Percentiles rank a stretch among this genome's conserved stretches.
phyloP scores from a whole-genome alignment of 2,797 vertebrate species.

The Myotis myotis region DNA sequence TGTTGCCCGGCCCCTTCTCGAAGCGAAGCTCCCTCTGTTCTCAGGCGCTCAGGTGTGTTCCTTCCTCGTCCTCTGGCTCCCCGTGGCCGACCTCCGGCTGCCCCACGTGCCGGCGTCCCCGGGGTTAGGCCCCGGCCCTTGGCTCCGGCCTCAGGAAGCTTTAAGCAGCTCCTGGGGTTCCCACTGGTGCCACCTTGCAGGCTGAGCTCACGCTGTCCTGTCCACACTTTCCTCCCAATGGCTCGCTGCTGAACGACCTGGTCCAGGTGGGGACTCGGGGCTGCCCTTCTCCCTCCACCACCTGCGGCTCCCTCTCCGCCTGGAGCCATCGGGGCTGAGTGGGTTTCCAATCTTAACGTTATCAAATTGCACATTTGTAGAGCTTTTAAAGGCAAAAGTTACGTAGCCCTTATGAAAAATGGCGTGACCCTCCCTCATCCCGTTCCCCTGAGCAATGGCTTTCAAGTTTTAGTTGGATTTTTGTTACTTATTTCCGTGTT shows the following conservation, averaged over 20 bases:
- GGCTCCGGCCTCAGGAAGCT: neutral
- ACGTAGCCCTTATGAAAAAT: neutral
- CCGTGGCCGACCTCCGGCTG: neutral
- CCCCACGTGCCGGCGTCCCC: rapidly evolving
- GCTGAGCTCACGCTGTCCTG: rapidly evolving
- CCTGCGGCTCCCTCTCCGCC: neutral
- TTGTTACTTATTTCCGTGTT: neutral
- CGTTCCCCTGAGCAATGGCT: neutral
- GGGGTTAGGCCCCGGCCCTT: neutral
- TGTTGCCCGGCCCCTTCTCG: rapidly evolving
- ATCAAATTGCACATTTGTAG: neutral
- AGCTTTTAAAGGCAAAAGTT: neutral
- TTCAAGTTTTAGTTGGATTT: neutral
- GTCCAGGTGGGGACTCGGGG: rapidly evolving
- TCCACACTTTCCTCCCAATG: neutral
- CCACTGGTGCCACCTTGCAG: no score
- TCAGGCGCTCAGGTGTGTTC: neutral
- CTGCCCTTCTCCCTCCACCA: rapidly evolving
- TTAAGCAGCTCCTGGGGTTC: neutral
- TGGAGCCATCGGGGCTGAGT: rapidly evolving
- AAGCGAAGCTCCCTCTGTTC: neutral
- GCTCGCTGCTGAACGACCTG: rapidly evolving
- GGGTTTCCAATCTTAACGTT: neutral
- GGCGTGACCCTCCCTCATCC: neutral
- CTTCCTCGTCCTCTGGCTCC: neutral